Evolutionary conservation across 2,113 vertebrate species (phyloP).

Genomic region (Oreochromis niloticus): DNA sequence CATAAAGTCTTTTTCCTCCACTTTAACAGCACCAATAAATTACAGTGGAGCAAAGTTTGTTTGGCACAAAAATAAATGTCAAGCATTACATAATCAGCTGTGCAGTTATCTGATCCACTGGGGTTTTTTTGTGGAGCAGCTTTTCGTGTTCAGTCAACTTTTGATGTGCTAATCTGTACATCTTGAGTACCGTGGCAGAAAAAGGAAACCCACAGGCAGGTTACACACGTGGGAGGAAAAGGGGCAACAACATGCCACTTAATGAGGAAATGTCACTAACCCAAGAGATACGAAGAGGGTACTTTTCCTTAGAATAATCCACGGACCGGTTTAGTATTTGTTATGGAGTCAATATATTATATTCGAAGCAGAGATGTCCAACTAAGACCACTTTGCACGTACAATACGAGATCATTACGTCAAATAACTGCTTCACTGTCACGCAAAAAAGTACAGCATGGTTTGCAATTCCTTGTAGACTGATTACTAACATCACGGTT

Average conservation of each 20-base stretch:
- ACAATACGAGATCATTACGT: not conserved
- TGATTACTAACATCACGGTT: not conserved
- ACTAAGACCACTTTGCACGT: not conserved
- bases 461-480: not conserved
- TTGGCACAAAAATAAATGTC: not conserved
- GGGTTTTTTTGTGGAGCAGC: not conserved
- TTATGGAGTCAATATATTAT: not conserved
- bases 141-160: not conserved
- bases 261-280: not conserved
- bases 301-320: not conserved
- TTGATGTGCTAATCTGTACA: not conserved
- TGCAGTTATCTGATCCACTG: not conserved
- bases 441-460: not conserved
- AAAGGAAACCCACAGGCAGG: not conserved
- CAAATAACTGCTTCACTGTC: not conserved
- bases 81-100: not conserved
- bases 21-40: not conserved
- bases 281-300: not conserved
- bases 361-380: not conserved
- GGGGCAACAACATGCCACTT: not conserved
- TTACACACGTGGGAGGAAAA: not conserved
- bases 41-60: not conserved
- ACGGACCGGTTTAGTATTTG: rapidly evolving
- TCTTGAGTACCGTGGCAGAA: not conserved
- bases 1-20: rapidly evolving